Evolutionary conservation across 2,797 vertebrate genomes (phyloP), one percentile per base, ranked within the genome.

Genomic region (Pogoniulus pusillus): DNA sequence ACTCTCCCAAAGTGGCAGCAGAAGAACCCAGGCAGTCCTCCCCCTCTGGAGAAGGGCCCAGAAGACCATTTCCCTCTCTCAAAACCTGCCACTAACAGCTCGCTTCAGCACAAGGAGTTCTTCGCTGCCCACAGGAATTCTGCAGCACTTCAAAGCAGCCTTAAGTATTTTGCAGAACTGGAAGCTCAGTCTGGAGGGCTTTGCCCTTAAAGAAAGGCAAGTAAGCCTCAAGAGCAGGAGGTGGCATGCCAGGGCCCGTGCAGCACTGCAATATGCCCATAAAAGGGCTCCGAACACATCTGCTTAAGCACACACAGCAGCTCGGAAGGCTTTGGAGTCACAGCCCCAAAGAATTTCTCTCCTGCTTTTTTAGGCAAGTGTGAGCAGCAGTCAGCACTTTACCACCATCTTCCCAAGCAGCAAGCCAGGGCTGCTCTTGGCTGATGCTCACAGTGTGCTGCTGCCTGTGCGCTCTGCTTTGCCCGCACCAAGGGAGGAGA

Each of bases 311-410:
- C 66, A 84, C 4, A 12, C 82, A 88, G 71, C 75, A 90, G 88
- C 58, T 82, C 63, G 59, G 82, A 95, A 95, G 57, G 60, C 45
- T 95, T 96, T 80, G 89, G 91, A 91, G 45, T 86, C 83, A 87
- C 77, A 93, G 82, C 94, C 68, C 77, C 80, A 82, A 94, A 89
- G 72, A 84, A 92, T 89, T 94, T 82, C 77, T 72, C 91, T 87
- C 62, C 78, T 93, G 93, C 93, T 92, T 94, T 93, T 93, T 95
- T 75, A 95, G 93, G 93, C 93, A 91, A 92, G 75, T 12, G 74
- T 29, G 62, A 93, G 86, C 90, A 92, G 81, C 75, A 90, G 93
- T 93, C 90, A 95, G 93, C 93, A 89, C 47, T 92, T 95, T 77
- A 78, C 78, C 84, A 82, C 12, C 91, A 63, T 89, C 88, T 90